These are phyloP conservation scores for Mungos mungo DNA, from an alignment of 2,113 vertebrate species.

Conservation along the genomic window DNA sequence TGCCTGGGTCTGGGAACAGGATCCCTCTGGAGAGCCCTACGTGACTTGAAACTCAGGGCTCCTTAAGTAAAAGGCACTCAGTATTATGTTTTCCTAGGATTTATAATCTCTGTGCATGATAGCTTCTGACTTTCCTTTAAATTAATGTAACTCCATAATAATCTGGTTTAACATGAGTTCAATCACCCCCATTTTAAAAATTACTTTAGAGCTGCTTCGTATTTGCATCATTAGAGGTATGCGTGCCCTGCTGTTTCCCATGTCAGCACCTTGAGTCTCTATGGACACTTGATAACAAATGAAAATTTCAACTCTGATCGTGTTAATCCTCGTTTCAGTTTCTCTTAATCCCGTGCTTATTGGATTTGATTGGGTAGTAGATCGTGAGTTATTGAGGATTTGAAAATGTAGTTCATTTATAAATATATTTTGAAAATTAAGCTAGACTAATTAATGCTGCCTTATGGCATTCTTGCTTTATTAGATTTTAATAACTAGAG, in stretches of 20 bases:
- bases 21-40: neutral
- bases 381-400: neutral
- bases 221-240: neutral
- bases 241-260: rapidly evolving
- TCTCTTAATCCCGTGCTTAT: neutral
- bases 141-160: neutral
- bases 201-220: neutral
- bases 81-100: neutral
- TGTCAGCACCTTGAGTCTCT: neutral
- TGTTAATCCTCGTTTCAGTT: neutral
- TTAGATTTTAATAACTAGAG: neutral
- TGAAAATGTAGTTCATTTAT: neutral
- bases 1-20: neutral
- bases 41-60: neutral
- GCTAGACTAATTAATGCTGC: neutral
- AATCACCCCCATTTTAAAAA: neutral
- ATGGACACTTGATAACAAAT: neutral
- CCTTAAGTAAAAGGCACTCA: neutral
- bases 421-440: neutral
- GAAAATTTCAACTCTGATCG: neutral
- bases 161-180: neutral
- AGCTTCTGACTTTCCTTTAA: neutral
- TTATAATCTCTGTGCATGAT: neutral
- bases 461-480: neutral
- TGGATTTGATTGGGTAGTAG: neutral